Conservation (phyloP, 2,797 vertebrate species). For the Sebastes melanostomus region DNA sequence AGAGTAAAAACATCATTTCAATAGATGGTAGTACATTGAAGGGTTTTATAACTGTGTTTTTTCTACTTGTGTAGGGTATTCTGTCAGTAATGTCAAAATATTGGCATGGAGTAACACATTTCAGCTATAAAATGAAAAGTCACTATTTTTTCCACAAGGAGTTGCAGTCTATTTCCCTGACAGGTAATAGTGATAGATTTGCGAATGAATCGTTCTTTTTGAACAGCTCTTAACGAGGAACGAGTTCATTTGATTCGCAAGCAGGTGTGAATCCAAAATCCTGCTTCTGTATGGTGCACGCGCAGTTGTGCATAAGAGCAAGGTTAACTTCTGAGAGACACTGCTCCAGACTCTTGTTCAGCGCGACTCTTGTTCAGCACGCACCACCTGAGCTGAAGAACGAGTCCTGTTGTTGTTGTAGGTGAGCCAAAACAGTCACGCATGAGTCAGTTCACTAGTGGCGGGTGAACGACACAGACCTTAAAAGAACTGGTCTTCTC, state of each 20-base stretch:
- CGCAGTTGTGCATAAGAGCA: no score
- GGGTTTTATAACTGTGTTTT: neutral
- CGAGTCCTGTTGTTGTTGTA: no score
- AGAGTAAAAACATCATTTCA: neutral
- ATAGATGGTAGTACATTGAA: neutral
- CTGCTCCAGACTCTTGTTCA: no score
- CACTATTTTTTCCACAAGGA: neutral
- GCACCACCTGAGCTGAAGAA: no score
- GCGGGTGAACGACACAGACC: no score
- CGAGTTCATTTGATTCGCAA: no score
- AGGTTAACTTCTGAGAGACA: no score
- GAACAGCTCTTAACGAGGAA: neutral
- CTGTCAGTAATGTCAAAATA: neutral
- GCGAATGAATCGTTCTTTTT: neutral
- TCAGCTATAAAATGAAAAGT: neutral
- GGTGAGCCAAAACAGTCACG: no score
- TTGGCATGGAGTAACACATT: neutral
- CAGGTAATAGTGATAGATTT: neutral
- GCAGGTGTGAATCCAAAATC: no score
- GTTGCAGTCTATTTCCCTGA: neutral
- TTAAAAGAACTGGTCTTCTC: neutral
- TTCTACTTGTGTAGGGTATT: neutral
- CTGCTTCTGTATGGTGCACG: no score
- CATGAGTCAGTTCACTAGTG: no score
- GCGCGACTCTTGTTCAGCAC: no score